Evolutionary conservation across 2,888 invertebrate species (phyloP).

Genomic region (Trilocha varians): DNA sequence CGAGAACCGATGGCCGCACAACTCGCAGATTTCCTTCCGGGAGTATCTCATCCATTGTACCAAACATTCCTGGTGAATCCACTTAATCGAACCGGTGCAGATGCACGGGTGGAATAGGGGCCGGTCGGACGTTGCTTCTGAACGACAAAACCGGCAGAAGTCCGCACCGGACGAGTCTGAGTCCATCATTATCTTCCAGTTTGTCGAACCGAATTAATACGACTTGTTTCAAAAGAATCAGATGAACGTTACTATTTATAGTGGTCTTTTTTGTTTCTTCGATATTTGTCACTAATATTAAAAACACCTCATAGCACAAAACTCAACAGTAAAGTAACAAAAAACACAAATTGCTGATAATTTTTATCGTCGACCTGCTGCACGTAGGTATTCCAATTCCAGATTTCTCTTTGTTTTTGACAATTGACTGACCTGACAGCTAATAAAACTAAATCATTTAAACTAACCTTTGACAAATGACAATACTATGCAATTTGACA

Average conservation of each 20-base stretch:
- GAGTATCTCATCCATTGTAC: slow-evolving; percentile 99
- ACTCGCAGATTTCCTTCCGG: slow-evolving; percentile 97
- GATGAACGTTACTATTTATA: background rate
- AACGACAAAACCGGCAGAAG: slow-evolving; percentile 98
- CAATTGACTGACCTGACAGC: too few relatives aligned
- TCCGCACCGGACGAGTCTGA: slow-evolving; percentile 78
- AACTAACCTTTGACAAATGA: too few relatives aligned
- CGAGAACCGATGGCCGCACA: slow-evolving; percentile 97
- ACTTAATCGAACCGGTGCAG: slow-evolving; percentile 99
- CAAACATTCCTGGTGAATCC: slow-evolving; percentile 98
- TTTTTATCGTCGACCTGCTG: slow-evolving; percentile 22
- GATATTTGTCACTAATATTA: slow-evolving; percentile 3
- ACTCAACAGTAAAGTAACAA: slow-evolving; percentile 20
- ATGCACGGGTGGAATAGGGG: slow-evolving; percentile 98
- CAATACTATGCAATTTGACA: too few relatives aligned
- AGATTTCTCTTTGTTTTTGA: slow-evolving; percentile 46
- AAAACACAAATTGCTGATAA: slow-evolving; percentile 23
- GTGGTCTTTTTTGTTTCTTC: background rate
- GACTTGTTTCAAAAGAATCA: slow-evolving; percentile 17
- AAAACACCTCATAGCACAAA: slow-evolving; percentile 30
- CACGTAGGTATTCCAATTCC: slow-evolving; percentile 14
- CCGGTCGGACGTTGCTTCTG: slow-evolving; percentile 92
- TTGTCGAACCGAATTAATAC: slow-evolving; percentile 51
- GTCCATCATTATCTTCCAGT: slow-evolving; percentile 66
- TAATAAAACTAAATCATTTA: too few relatives aligned